A percentile compares a stretch with the other conserved stretches of the same genome.
Evolutionary conservation across 1,140 invertebrate genomes (phyloP).

Genomic region (Nephotettix cincticeps): DNA sequence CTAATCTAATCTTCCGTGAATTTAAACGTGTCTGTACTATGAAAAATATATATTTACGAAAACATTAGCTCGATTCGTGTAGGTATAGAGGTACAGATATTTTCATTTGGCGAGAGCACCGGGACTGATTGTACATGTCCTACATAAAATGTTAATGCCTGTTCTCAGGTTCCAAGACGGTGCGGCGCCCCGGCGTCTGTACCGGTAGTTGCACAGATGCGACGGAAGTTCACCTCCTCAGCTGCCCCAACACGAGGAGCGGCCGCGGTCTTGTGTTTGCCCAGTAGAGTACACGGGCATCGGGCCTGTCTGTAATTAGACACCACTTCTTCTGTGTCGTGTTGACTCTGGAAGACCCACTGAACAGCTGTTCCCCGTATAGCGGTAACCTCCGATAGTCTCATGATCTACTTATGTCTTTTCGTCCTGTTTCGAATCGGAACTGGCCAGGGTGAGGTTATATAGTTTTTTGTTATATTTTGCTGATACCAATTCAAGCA

Average conservation of each 20-base stretch:
- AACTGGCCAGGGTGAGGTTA: background rate
- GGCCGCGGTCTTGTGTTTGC: slow-evolving; percentile 17
- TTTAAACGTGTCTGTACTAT: no score
- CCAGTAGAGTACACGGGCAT: background rate
- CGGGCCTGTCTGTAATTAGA: background rate
- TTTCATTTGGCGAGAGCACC: no score
- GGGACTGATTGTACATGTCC: no score
- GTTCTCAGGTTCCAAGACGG: no score
- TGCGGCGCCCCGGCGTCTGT: no score
- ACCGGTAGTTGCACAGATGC: no score
- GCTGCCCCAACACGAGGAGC: no score
- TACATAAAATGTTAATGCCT: no score
- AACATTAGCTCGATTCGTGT: no score
- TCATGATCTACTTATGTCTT: background rate
- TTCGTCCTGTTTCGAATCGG: background rate
- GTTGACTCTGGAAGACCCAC: background rate
- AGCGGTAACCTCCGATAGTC: background rate
- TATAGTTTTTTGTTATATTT: background rate
- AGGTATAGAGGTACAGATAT: no score
- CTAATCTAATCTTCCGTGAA: no score
- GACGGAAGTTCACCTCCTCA: background rate
- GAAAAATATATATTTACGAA: no score
- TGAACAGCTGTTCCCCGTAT: background rate
- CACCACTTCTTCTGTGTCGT: background rate
- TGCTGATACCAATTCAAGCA: background rate